Conservation (phyloP, 2,113 vertebrate genomes). For the Lepisosteus oculatus region DNA sequence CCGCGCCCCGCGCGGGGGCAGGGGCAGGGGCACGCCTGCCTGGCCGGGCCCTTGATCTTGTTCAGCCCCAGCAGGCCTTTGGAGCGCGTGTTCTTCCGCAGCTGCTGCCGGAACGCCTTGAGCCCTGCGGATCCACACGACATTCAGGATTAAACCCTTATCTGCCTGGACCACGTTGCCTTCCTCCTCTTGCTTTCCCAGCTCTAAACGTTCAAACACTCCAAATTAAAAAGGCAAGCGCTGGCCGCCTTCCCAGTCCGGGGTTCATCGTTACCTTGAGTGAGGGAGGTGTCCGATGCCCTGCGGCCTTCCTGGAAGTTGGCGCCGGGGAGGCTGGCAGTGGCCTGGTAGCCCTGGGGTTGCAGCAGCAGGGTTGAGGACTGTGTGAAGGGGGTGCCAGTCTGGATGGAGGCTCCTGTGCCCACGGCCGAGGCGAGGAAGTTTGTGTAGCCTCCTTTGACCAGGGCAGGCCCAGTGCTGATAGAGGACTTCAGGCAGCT, state of each 20-base stretch:
- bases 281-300: constrained; percentile 94
- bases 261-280: constrained; percentile 73
- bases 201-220: no score
- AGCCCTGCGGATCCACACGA: constrained; percentile 65
- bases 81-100: constrained; percentile 85
- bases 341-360: constrained; percentile 56
- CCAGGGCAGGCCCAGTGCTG: constrained; percentile 52
- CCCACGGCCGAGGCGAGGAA: constrained; percentile 59
- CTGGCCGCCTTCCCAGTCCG: not conserved
- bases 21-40: constrained; percentile 74
- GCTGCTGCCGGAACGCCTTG: constrained; percentile 92
- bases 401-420: constrained; percentile 55
- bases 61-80: constrained; percentile 91
- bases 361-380: constrained; percentile 82
- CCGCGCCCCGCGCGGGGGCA: constrained; percentile 71
- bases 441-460: constrained; percentile 61
- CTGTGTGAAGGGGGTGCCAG: constrained; percentile 68
- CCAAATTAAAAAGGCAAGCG: no score
- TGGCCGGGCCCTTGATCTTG: constrained; percentile 90
- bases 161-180: not conserved
- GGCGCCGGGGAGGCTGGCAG: constrained; percentile 61
- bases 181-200: no score
- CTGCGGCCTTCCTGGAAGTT: constrained; percentile 94
- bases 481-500: constrained; percentile 81
- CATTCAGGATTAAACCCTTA: not conserved